Evolutionary conservation across 2,888 invertebrate genomes (phyloP).

Genomic region (Creontiades dilutus): DNA sequence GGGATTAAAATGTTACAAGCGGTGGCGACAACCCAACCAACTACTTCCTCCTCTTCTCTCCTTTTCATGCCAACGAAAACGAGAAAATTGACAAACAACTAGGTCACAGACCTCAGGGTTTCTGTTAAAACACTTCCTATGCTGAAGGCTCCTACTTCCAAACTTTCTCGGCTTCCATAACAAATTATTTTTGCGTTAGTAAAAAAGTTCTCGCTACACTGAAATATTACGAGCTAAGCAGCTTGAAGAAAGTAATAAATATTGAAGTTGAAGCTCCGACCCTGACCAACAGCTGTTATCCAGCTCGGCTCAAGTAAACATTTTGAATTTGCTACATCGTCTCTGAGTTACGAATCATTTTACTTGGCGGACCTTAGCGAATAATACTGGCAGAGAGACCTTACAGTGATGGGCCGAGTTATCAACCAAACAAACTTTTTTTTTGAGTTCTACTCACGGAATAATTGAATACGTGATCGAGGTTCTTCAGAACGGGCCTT

Average conservation of each 20-base stretch:
- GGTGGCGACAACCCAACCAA: not conserved
- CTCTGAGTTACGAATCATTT: too few relatives aligned
- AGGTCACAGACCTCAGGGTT: conserved; percentile 29
- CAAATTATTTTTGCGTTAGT: conserved; percentile 52
- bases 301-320: too few relatives aligned
- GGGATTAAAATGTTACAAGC: not conserved
- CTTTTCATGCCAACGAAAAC: not conserved
- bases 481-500: too few relatives aligned
- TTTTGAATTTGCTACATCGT: too few relatives aligned
- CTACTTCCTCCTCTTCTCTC: not conserved
- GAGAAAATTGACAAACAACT: conserved; percentile 52
- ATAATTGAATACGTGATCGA: too few relatives aligned
- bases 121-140: conserved; percentile 15
- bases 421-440: too few relatives aligned
- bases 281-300: not conserved
- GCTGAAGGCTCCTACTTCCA: not conserved
- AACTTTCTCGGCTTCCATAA: conserved; percentile 16
- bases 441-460: too few relatives aligned
- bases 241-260: conserved; percentile 29
- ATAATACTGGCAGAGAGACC: too few relatives aligned
- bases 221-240: conserved; percentile 8
- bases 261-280: not conserved
- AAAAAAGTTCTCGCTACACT: not conserved
- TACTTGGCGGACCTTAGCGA: too few relatives aligned
- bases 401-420: too few relatives aligned